Base-by-base conservation (phyloP, 2,888 invertebrate species). In the Lasioglossum leucozonium region DNA sequence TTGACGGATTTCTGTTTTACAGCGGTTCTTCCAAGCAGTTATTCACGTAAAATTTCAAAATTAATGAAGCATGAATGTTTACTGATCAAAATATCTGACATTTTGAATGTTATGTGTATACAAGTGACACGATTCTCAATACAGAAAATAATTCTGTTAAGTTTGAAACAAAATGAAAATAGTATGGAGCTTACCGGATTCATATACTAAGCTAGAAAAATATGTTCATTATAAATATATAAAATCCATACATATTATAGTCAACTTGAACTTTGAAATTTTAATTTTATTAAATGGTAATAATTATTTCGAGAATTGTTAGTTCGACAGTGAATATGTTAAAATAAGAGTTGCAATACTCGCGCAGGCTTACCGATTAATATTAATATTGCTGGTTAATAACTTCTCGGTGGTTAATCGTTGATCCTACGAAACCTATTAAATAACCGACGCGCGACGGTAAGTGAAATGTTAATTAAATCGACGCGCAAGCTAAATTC, bases 381-480 rank as follows among this genome's bases (percentile, higher is more conserved):
- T 44, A 44, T 44, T 44, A n/a, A 11, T 55, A 55, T 55, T 6
- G 4, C n/a, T 16, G 4, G 4, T 26, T 34, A 18, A 34, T 0
- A 62, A 8, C 62, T 30, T 30, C 30, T 16, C 16, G 16, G 5
- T 30, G 18, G 34, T 30, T 34, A 65, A 18, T 18, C 16, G 18
- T 34, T 30, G 65, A 0, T 34, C 18, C 34, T 10, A 18, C 8
- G 34, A 16, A 34, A 30, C 18, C 65, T 22, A 34, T 65, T 65
- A 65, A 65, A 18, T 65, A 65, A 65, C 6, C 10, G 51, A 22
- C 22, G 8, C 16, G 22, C 16, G 30, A 8, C 34, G 16, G n/a
- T 30, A 65, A 34, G 65, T 65, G 30, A 18, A 65, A 65, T 65
- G 18, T 62, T 42, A 75, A 75, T 75, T 30, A 42, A 22, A 65